A percentile compares a stretch with the other conserved stretches of the same genome.
Conservation (phyloP, 2,797 vertebrate genomes). For the Pangasius djambal region DNA sequence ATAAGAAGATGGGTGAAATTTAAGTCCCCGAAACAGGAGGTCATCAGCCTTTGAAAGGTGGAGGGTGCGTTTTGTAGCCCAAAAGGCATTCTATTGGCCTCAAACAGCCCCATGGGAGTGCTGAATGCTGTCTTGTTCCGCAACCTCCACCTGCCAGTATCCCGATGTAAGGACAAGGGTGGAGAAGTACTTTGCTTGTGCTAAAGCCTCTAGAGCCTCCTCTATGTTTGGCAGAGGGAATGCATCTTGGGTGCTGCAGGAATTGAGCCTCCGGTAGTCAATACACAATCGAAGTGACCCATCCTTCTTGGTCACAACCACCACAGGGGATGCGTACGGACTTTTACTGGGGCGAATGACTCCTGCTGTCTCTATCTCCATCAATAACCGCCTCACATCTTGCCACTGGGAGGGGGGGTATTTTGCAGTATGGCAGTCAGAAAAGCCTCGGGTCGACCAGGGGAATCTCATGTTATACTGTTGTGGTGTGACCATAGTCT, state of each 20-base stretch:
- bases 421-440: constrained; percentile 30
- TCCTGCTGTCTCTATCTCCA: constrained; percentile 50
- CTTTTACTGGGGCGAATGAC: constrained; percentile 57
- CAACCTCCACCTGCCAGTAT: constrained; percentile 55
- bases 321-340: constrained; percentile 55
- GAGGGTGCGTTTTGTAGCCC: constrained; percentile 40
- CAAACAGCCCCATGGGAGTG: constrained; percentile 42
- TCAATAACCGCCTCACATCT: constrained; percentile 45
- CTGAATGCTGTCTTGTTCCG: constrained; percentile 35
- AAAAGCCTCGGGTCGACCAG: constrained; percentile 45
- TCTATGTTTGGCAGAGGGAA: constrained; percentile 58
- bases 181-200: constrained; percentile 57
- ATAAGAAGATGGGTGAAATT: constrained; percentile 54
- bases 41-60: constrained; percentile 56
- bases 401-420: constrained; percentile 45
- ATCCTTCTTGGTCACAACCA: constrained; percentile 57
- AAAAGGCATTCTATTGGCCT: constrained; percentile 43
- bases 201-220: constrained; percentile 52
- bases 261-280: constrained; percentile 59
- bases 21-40: constrained; percentile 52
- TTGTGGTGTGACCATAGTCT: too few species aligned
- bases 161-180: constrained; percentile 55
- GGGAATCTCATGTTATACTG: constrained; percentile 46
- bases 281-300: constrained; percentile 51
- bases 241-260: constrained; percentile 51